These are phyloP conservation scores for Vombatus ursinus DNA, from an alignment of 2,113 vertebrate genomes.

Conservation along the genomic window DNA sequence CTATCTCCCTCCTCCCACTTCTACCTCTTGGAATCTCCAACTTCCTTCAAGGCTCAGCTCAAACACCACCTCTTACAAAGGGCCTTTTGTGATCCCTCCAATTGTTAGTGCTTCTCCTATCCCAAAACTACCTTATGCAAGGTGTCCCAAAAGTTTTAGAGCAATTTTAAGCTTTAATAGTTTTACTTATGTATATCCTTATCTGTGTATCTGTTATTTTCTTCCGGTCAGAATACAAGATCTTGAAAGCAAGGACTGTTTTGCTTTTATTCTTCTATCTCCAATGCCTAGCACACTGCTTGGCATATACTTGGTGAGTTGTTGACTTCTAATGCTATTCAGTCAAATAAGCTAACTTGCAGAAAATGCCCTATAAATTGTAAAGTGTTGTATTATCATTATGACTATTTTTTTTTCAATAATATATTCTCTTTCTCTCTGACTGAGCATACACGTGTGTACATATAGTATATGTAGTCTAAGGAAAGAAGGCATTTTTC, in stretches of 20 bases:
- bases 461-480: background rate
- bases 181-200: background rate
- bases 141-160: background rate
- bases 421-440: background rate
- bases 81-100: background rate
- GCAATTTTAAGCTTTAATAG: background rate
- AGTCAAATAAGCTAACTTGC: background rate
- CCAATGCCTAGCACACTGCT: background rate
- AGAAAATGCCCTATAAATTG: background rate
- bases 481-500: background rate
- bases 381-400: background rate
- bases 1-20: background rate
- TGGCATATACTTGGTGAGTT: background rate
- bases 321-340: background rate
- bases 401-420: background rate
- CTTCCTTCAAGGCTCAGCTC: background rate
- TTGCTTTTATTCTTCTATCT: background rate
- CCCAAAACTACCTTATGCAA: background rate
- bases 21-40: background rate
- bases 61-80: background rate
- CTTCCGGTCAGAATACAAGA: background rate
- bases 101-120: background rate
- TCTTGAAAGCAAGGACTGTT: background rate
- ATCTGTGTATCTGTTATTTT: background rate
- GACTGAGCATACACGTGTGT: background rate